phyloP scores from a whole-genome alignment of 2,113 vertebrate genomes.

The Ciconia stormi region DNA sequence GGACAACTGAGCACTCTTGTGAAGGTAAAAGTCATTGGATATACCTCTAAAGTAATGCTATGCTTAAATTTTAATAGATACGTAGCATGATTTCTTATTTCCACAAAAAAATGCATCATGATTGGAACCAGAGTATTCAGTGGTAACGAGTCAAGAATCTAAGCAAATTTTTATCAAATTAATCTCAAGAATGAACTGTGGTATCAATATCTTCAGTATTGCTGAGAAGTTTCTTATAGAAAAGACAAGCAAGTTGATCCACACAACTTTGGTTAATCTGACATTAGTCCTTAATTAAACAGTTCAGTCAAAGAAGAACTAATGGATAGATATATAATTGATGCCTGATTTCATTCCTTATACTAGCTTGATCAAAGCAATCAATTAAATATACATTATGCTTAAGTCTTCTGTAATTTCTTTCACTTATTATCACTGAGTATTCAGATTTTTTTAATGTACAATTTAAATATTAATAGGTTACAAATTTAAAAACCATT shows the following conservation, averaged over 20 bases:
- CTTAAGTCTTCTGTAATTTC: background rate
- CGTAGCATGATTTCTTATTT: background rate
- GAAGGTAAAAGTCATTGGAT: background rate
- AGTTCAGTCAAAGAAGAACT: background rate
- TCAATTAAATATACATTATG: background rate
- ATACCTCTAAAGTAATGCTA: background rate
- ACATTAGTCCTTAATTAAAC: background rate
- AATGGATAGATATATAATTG: background rate
- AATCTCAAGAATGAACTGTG: background rate
- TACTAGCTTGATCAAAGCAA: background rate
- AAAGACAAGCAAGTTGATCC: background rate
- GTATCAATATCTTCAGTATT: background rate
- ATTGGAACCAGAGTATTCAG: background rate
- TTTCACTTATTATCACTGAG: background rate
- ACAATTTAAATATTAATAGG: background rate
- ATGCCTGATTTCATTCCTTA: background rate
- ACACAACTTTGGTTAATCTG: background rate
- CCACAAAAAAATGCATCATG: background rate
- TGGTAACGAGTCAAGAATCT: background rate
- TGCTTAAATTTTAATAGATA: background rate
- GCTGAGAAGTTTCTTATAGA: background rate
- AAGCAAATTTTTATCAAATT: background rate
- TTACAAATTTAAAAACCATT: background rate
- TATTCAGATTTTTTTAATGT: background rate
- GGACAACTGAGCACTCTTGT: background rate